Percentiles rank a stretch among this genome's conserved stretches.
These are phyloP conservation scores for Pogonomyrmex californicus DNA, from an alignment of 1,140 invertebrate genomes.

Conservation along the genomic window DNA sequence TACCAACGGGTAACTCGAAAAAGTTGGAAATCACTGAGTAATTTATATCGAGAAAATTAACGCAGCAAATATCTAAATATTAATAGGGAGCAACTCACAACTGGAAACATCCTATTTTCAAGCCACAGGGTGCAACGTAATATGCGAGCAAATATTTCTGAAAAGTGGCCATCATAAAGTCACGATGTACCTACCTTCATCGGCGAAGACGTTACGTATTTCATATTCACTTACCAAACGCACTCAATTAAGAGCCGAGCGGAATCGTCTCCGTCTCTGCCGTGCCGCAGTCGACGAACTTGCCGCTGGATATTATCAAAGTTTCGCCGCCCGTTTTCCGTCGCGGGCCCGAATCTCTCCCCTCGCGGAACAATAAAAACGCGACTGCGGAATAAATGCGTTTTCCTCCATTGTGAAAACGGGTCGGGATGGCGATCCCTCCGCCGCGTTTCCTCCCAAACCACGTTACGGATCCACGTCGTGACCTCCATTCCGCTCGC, in stretches of 20 bases:
- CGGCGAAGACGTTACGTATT: constrained; percentile 45
- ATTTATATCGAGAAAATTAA: neutral
- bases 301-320: constrained; percentile 80
- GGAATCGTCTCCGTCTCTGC: constrained; percentile 15
- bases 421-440: constrained; percentile 51
- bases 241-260: constrained; percentile 77
- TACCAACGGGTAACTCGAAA: neutral
- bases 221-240: constrained; percentile 66
- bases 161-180: constrained; percentile 1
- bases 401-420: constrained; percentile 70
- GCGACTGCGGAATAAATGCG: constrained; percentile 75
- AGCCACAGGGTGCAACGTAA: neutral
- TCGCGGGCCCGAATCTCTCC: neutral
- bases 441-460: constrained; percentile 27
- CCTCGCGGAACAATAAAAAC: constrained; percentile 75
- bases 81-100: neutral
- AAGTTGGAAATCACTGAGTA: neutral
- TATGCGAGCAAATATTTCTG: neutral
- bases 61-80: neutral
- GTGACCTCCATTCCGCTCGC: constrained; percentile 55
- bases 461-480: constrained; percentile 53
- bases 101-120: neutral
- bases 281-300: constrained; percentile 61
- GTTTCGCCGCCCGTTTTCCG: constrained; percentile 71
- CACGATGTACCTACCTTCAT: neutral